A percentile compares a stretch with the other conserved stretches of the same genome.
These are phyloP conservation scores for Chalcis sispes DNA, from an alignment of 2,888 invertebrate genomes.

Conservation along the genomic window DNA sequence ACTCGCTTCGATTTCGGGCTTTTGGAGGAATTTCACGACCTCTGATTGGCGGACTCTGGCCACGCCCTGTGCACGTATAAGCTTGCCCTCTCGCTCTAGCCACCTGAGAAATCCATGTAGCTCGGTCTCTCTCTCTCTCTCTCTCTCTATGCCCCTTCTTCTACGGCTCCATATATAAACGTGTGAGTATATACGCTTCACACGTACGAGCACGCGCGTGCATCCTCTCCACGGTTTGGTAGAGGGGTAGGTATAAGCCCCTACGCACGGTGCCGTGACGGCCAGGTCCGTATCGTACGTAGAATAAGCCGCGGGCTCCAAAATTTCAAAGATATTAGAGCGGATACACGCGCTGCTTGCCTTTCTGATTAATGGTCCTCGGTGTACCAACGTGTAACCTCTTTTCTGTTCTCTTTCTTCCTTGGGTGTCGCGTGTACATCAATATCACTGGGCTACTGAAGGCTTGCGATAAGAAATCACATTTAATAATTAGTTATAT, in stretches of 20 bases:
- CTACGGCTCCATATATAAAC: too few species aligned
- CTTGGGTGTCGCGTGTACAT: neutral
- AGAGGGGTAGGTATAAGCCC: slow-evolving; percentile 1
- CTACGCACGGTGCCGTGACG: slow-evolving; percentile 59
- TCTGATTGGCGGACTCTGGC: slow-evolving; percentile 72
- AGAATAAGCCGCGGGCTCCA: slow-evolving; percentile 34
- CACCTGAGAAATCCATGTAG: neutral
- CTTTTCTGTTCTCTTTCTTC: neutral
- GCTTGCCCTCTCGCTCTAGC: slow-evolving; percentile 43
- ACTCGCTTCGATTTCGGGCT: slow-evolving; percentile 70
- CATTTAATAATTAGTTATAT: slow-evolving; percentile 8
- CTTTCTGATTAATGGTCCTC: slow-evolving; percentile 15
- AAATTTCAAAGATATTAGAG: slow-evolving; percentile 35
- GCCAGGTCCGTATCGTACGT: slow-evolving; percentile 60
- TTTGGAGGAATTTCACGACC: slow-evolving; percentile 62
- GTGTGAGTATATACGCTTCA: neutral
- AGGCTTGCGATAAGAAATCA: slow-evolving; percentile 1
- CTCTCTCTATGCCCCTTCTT: slow-evolving; percentile 4
- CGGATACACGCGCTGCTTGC: slow-evolving; percentile 48
- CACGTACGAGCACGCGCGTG: neutral
- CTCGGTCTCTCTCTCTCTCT: slow-evolving; percentile 7
- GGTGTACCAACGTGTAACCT: neutral
- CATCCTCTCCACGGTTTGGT: slow-evolving; percentile 57
- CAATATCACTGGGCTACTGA: neutral
- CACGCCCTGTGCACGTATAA: slow-evolving; percentile 72